Evolutionary conservation across 2,113 vertebrate genomes (phyloP), one percentile per base, ranked within the genome.

Genomic region (Microcebus jonahi): DNA sequence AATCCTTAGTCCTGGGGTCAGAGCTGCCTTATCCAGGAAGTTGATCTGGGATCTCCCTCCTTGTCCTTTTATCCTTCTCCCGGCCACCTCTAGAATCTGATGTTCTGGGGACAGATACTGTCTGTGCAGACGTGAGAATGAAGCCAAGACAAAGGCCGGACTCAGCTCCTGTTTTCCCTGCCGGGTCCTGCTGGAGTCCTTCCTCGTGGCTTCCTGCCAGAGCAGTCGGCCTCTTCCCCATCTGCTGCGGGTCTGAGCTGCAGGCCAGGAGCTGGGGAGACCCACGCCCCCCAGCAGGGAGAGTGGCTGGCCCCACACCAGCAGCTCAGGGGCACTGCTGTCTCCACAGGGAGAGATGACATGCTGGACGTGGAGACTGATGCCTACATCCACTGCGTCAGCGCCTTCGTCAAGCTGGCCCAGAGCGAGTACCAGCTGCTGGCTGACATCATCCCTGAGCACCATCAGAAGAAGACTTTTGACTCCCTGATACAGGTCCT

Each of bases 391-490:
- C 99, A 99, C 98, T 99, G 99, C 0, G 98, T 99, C 98, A 99
- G 99, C 1, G 99, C 99, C 97, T 99, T 99, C 55, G 99, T 99
- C 91, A 99, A 99, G 98, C 98, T 99, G 98, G 99, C 99, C 13
- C 99, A 99, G 98, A 99, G 99, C 8, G 99, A 99, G 97, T 99
- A 99, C 97, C 98, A 98, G 93, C 98, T 99, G 39, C 99, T 99
- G 97, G 98, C 96, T 0, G 99, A 99, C 34, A 99, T 99, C 91
- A 99, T 99, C 97, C 99, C 99, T 0, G 99, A 99, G 97, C 99
- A 99, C 92, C 99, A 99, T 97, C 99, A 99, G 99, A 99, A 99
- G 97, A 99, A 99, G 98, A 99, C 99, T 90, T 99, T 99, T 50
- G 99, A 99, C 98, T 99, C 99, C 8, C 99, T 99, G 96, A 99